Evolutionary conservation across 2,797 vertebrate genomes (phyloP), one percentile per base, ranked within the genome.

Genomic region (Enteromius viviparus): DNA sequence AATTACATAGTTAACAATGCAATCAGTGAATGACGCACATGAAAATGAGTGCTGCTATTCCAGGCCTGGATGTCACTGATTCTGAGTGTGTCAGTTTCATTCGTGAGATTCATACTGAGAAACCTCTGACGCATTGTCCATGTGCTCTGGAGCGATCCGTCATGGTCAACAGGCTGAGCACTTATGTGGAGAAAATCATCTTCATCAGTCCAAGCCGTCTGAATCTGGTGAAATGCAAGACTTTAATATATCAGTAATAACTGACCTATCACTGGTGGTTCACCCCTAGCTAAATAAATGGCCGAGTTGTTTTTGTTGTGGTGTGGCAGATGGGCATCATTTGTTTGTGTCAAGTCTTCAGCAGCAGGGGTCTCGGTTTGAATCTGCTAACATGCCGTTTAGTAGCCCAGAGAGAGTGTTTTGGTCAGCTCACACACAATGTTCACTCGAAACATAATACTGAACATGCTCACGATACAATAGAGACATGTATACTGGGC

Each of bases 291-390:
- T 77, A 76, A 75, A 84, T 84, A 84, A 77, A 81, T 72, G 34
- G 40, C 62, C 66, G 55, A 71, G 78, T 76, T 23, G 6, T 85
- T 86, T 81, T 78, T 77, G 76, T 78, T 74, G 26, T 69, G 55
- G 21, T 37, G 66, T 19, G 70, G 68, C 87, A 89, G 87, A 89
- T 87, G 83, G 83, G 47, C 65, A 66, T 75, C 47, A 81, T 87
- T 89, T 88, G 78, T 85, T 88, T 78, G 71, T 51, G 74, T 79
- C 77, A 45, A 81, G 58, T 79, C 62, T 55, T 76, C 55, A 69
- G 32, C 81, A 76, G 81, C 58, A 66, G 78, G 80, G 78, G 60
- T 78, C 65, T 68, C 74, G 60, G 51, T 83, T 78, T 76, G 79
- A 76, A 81, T 84, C 76, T 82, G 83, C 71, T 75, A 78, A 74